Evolutionary conservation across 2,888 invertebrate genomes (phyloP), one percentile per base, ranked within the genome.

Genomic region (Selenia dentaria): DNA sequence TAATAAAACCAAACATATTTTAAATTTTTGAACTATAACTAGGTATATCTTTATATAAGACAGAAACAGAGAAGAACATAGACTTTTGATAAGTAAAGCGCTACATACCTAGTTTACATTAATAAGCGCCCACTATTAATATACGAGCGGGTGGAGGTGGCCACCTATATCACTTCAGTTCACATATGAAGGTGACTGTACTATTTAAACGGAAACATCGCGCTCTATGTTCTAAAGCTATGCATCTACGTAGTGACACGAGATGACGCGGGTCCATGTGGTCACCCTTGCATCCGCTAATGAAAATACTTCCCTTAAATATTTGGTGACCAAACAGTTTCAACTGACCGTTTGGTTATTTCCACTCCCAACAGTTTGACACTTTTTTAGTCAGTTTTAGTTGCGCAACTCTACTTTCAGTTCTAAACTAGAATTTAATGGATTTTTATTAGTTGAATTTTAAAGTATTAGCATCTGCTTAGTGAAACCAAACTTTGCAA

Each of bases 301-400:
- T 80, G 77, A 77, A 80, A 80, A 80, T 80, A 79, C 79, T 78
- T 79, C 69, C 59, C 52, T 44, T 47, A 58, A 59, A 65, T 58
- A 64, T 66, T 62, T 62, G 47, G 47, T 42, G 41, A 47, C 36
- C 47, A 36, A 27, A 41, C 41, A 33, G 41, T 46, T 46, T 16
- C 31, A 11, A 31, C 27, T 14, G 11, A 8, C 33, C 8, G 20
- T 39, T 40, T 24, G 24, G 24, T 27, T 36, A 32, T 40, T 32
- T 40, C 13, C 31, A 29, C 39, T 6, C 33, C 38, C 36, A 36
- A 28, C 46, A 36, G 47, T 37, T 44, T 16, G 16, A 27, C 56
- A 58, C 5, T 20, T n/a, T 45, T 34, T 25, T 16, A 25, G 20
- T 26, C 20, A 14, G 10, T 40, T 36, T 40, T 45, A 44, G 43